Percentiles rank a stretch among this genome's conserved stretches.
These are phyloP conservation scores for Seriola dumerili DNA, from an alignment of 2,113 vertebrate species.

Conservation along the genomic window DNA sequence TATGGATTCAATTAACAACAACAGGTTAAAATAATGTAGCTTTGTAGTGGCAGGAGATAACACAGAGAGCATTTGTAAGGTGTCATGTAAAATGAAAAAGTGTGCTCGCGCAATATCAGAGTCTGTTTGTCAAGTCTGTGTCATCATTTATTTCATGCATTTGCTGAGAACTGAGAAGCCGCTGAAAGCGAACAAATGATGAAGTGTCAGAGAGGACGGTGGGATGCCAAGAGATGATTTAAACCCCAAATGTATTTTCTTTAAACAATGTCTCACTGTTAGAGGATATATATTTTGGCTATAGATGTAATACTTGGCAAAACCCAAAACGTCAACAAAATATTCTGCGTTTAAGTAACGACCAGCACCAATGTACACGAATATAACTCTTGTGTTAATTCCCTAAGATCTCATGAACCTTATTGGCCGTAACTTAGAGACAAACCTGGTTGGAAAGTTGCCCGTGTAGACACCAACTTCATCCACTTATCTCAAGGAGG, in stretches of 20 bases:
- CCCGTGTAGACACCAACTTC: not conserved
- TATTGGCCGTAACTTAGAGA: conserved; percentile 3
- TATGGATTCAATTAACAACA: conserved; percentile 70
- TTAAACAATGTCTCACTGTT: conserved; percentile 20
- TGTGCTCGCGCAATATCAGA: conserved; percentile 42
- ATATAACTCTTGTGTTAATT: not conserved
- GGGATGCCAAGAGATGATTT: conserved; percentile 3
- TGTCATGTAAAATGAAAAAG: conserved; percentile 48
- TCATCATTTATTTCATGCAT: conserved; percentile 11
- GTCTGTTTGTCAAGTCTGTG: conserved; percentile 39
- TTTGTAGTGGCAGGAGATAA: conserved; percentile 42
- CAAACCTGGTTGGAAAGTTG: not conserved
- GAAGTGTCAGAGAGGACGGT: conserved; percentile 1
- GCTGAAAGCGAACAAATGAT: conserved; percentile 30
- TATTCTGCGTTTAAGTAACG: conserved; percentile 6
- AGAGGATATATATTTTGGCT: not conserved
- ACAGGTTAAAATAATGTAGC: conserved; percentile 47
- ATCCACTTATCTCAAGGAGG: not conserved
- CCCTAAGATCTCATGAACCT: conserved; percentile 19
- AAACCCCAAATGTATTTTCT: conserved; percentile 10
- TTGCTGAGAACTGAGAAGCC: conserved; percentile 21
- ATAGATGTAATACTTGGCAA: conserved; percentile 10
- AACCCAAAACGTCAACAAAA: conserved; percentile 13
- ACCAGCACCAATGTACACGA: not conserved
- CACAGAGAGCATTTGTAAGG: conserved; percentile 40